Conservation (phyloP, 2,797 vertebrate species). For the Coccyzus lansbergi region DNA sequence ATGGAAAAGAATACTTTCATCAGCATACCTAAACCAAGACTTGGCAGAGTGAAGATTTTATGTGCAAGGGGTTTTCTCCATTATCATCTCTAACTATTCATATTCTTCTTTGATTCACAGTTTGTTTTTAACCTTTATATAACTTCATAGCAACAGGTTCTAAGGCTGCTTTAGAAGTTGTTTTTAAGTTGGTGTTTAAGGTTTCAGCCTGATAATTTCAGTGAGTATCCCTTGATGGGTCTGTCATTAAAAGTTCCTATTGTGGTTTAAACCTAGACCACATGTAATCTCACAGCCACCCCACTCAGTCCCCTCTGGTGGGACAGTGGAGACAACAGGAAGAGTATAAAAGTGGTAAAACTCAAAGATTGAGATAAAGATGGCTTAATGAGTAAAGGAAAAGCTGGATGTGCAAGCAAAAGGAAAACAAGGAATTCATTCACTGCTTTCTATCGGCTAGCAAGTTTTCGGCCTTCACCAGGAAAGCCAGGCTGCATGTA, state of each 20-base stretch:
- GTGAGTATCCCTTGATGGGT: not conserved
- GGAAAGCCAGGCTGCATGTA: not conserved
- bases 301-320: fast-evolving
- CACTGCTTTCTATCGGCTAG: fast-evolving
- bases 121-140: not conserved
- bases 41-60: not conserved
- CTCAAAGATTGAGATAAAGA: not conserved
- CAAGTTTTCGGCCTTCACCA: not conserved
- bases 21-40: not conserved
- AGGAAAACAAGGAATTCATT: not conserved
- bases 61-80: not conserved
- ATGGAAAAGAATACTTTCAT: not conserved
- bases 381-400: not conserved
- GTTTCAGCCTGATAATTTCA: not conserved
- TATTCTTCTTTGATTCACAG: not conserved
- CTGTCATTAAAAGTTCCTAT: not conserved
- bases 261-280: not conserved
- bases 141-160: not conserved
- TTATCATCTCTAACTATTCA: not conserved
- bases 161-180: not conserved
- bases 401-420: not conserved
- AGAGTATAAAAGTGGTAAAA: not conserved
- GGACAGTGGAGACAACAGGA: not conserved
- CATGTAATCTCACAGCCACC: not conserved
- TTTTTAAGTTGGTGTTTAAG: not conserved